A percentile compares a stretch with the other conserved stretches of the same genome.
Conservation (phyloP, 1,140 invertebrate genomes). For the Lamellibrachia luymesi region DNA sequence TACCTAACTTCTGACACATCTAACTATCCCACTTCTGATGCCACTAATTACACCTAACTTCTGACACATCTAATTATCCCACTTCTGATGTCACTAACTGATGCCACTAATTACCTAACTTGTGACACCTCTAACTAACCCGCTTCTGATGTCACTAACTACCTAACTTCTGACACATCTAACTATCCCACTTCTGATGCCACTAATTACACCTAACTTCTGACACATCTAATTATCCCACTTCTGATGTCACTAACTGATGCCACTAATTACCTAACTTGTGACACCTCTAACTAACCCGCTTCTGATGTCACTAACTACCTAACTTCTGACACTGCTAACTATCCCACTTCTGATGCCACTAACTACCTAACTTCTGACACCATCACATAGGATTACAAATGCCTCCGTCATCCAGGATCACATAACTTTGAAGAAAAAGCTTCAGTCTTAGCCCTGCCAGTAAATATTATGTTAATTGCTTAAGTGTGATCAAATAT, state of each 20-base stretch:
- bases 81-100: too few relatives aligned
- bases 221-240: not conserved
- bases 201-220: not conserved
- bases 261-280: not conserved
- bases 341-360: too few relatives aligned
- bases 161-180: not conserved
- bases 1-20: not conserved
- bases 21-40: not conserved
- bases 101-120: not conserved
- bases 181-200: not conserved
- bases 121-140: not conserved
- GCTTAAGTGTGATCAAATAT: too few relatives aligned
- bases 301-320: too few relatives aligned
- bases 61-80: too few relatives aligned
- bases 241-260: not conserved
- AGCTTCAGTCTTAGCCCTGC: too few relatives aligned
- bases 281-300: too few relatives aligned
- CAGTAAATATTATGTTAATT: too few relatives aligned
- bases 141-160: not conserved
- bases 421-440: too few relatives aligned
- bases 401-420: too few relatives aligned
- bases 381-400: not conserved
- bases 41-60: not conserved
- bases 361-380: not conserved
- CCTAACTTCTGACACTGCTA: too few relatives aligned